phyloP scores from a whole-genome alignment of 2,888 invertebrate genomes.

The Xanthostigma xanthostigma region DNA sequence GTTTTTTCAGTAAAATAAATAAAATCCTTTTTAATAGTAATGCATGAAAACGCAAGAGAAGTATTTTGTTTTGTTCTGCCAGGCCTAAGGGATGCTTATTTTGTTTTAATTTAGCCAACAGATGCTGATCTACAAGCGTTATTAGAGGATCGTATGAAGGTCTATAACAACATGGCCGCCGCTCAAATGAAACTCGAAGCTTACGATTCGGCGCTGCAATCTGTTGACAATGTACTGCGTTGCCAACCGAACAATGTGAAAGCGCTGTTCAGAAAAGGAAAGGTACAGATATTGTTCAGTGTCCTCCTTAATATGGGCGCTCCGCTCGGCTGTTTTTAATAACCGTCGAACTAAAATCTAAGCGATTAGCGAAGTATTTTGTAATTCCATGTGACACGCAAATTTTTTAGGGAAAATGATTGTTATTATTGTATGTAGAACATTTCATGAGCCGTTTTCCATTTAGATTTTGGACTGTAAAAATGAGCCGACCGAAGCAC shows the following conservation, averaged over 20 bases:
- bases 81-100: too few species aligned
- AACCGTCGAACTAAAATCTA: not conserved
- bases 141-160: conserved; percentile 65
- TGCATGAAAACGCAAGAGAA: too few species aligned
- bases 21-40: too few species aligned
- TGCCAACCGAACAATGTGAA: conserved; percentile 82
- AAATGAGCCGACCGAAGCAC: conserved; percentile 54
- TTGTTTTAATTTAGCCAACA: conserved; percentile 22
- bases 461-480: conserved; percentile 47
- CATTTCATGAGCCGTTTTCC: conserved; percentile 6
- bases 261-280: conserved; percentile 76
- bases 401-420: too few species aligned
- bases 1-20: too few species aligned
- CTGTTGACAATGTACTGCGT: conserved; percentile 66
- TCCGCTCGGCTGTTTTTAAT: too few species aligned
- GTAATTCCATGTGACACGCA: too few species aligned
- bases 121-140: conserved; percentile 47
- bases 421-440: not conserved
- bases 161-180: conserved; percentile 85
- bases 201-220: conserved; percentile 69
- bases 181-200: conserved; percentile 81
- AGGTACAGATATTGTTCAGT: conserved; percentile 24
- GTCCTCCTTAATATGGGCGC: not conserved
- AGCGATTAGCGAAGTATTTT: not conserved
- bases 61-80: too few species aligned